Evolutionary conservation across 2,113 vertebrate genomes (phyloP), one percentile per base, ranked within the genome.

Genomic region (Acrocephalus kingi): DNA sequence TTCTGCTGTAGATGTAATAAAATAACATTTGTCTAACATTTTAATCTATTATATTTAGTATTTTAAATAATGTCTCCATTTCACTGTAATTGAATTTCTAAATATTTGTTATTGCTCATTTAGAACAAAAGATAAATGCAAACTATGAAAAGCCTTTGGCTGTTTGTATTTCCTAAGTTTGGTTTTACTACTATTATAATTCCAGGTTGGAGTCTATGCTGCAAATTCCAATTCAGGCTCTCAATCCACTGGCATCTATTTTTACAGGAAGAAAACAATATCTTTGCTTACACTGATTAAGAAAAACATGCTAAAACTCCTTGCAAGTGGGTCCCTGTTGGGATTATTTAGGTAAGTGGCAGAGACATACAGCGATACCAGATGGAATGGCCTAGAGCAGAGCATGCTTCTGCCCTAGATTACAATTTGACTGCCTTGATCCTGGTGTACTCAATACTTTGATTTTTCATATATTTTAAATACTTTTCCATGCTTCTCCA

Each of bases 401-500:
- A 61, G n/a, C 9, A 23, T 4, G 18, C 12, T 93, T 83, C 43
- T 55, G 43, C 76, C 43, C 39, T 33, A 43, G 19, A 74, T 69
- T 67, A 62, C 31, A 51, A 11, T 43, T 13, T 7, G 1, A 78
- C 54, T 76, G 25, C 13, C 28, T 77, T 46, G 22, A 71, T 71
- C 27, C 52, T 87, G 41, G 5, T 51, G 11, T 43, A 58, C 31
- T n/a, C 62, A 87, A 84, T 71, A 90, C 45, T 72, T 62, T 9
- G 22, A 30, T 69, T 84, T 94, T 52, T 55, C n/a, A 23, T 54
- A 7, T 75, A 49, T 82, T 90, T 81, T 71, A 88, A 84, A 75
- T n/a, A 68, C 0, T 59, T 86, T 7, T 41, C 3, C 0, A 0
- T 25, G 10, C 15, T 16, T 88, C 72, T 90, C 35, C 6, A 20